Percentiles rank a stretch among this genome's conserved stretches.
Evolutionary conservation across 2,797 vertebrate genomes (phyloP).

Genomic region (Rhinophrynus dorsalis): DNA sequence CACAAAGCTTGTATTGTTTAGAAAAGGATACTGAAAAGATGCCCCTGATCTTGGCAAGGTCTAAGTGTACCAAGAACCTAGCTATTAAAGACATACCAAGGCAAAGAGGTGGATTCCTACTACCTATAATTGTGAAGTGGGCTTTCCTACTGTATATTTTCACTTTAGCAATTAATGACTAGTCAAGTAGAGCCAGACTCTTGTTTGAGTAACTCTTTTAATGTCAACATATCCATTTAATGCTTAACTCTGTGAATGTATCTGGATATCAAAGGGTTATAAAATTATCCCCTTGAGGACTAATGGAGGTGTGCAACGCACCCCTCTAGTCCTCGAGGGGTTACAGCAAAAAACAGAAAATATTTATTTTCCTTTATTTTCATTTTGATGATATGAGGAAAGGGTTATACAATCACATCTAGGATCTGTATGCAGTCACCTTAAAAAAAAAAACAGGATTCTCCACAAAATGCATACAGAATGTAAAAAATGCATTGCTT

Average conservation of each 20-base stretch:
- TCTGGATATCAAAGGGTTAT: too few species aligned
- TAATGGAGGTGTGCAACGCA: too few species aligned
- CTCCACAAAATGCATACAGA: background rate
- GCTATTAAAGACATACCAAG: conserved; percentile 59
- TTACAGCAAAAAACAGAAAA: too few species aligned
- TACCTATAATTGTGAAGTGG: conserved; percentile 44
- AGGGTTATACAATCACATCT: too few species aligned
- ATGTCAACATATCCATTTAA: background rate
- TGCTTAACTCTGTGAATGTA: too few species aligned
- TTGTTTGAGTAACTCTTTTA: background rate
- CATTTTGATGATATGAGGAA: too few species aligned
- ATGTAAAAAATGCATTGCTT: too few species aligned
- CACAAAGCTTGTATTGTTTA: conserved; percentile 72
- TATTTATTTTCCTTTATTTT: too few species aligned
- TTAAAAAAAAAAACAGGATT: background rate
- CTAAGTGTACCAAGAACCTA: conserved; percentile 62
- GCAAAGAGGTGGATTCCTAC: conserved; percentile 62
- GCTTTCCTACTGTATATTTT: conserved; percentile 32
- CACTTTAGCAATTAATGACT: conserved; percentile 10
- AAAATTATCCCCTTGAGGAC: too few species aligned
- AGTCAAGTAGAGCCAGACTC: background rate
- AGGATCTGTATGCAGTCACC: too few species aligned
- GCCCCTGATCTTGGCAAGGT: conserved; percentile 67
- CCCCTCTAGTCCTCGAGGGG: too few species aligned
- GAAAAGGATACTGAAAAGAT: conserved; percentile 62